Evolutionary conservation across 2,113 vertebrate species (phyloP).

Genomic region (Antechinus flavipes): DNA sequence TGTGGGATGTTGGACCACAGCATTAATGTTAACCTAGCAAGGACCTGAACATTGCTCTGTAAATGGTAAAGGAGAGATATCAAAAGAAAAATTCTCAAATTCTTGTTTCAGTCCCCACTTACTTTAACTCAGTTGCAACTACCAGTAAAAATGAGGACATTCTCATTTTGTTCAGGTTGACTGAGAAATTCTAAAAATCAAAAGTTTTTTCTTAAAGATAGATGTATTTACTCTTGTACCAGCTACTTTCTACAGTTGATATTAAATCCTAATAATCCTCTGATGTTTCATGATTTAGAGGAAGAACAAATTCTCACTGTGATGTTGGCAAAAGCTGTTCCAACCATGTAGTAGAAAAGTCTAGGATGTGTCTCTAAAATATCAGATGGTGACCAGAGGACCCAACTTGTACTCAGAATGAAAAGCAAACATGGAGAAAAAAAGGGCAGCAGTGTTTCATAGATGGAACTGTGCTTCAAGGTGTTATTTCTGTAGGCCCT

Average conservation of each 20-base stretch:
- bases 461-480: slow-evolving; percentile 93
- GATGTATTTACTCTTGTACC: slow-evolving; percentile 30
- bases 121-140: slow-evolving; percentile 15
- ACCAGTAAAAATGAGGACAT: slow-evolving; percentile 22
- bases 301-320: slow-evolving; percentile 88
- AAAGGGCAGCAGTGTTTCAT: slow-evolving; percentile 94
- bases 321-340: slow-evolving; percentile 96
- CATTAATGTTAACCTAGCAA: slow-evolving; percentile 15
- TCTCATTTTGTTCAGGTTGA: slow-evolving; percentile 21
- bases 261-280: slow-evolving; percentile 23
- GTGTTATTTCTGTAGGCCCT: slow-evolving; percentile 92
- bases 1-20: background rate
- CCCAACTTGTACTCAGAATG: slow-evolving; percentile 91
- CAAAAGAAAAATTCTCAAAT: slow-evolving; percentile 39
- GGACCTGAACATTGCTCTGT: background rate
- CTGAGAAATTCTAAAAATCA: slow-evolving; percentile 8
- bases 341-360: slow-evolving; percentile 97
- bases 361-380: slow-evolving; percentile 93
- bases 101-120: background rate
- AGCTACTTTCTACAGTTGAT: slow-evolving; percentile 17
- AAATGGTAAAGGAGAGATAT: slow-evolving; percentile 16
- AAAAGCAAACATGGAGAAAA: slow-evolving; percentile 95
- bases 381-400: slow-evolving; percentile 88
- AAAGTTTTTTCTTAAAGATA: slow-evolving; percentile 38
- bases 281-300: slow-evolving; percentile 9